Percentiles rank a stretch among this genome's conserved stretches.
Conservation (phyloP, 2,888 invertebrate species). For the Achlya flavicornis region DNA sequence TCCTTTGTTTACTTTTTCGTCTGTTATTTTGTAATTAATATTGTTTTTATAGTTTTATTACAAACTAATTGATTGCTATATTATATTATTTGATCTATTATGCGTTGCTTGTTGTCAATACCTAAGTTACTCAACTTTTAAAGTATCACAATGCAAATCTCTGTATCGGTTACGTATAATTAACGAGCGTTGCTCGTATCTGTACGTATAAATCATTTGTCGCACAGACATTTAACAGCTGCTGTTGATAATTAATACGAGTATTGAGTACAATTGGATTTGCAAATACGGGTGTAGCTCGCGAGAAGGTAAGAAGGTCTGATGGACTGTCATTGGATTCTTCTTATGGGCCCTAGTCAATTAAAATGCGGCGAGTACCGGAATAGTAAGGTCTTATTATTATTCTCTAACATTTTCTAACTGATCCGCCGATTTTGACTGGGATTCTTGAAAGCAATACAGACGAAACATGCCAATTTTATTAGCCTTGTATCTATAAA, state of each 20-base stretch:
- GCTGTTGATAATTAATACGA: conserved; percentile 61
- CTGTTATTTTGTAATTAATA: not conserved
- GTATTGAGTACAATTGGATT: conserved; percentile 65
- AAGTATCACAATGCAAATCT: conserved; percentile 45
- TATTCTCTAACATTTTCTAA: conserved; percentile 44
- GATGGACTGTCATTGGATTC: conserved; percentile 47
- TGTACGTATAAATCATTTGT: conserved; percentile 63
- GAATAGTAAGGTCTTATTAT: conserved; percentile 48
- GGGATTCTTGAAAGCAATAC: not conserved
- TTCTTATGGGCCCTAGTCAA: conserved; percentile 45
- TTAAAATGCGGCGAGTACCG: conserved; percentile 48
- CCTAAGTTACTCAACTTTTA: conserved; percentile 33
- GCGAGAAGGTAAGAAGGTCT: conserved; percentile 19
- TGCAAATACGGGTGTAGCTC: conserved; percentile 56
- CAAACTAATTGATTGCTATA: not conserved
- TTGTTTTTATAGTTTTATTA: not conserved
- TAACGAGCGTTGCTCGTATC: conserved; percentile 54
- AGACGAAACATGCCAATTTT: no score
- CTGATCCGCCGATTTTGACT: conserved; percentile 22
- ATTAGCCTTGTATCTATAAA: not conserved
- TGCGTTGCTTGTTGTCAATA: not conserved
- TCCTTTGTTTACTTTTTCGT: conserved; percentile 2
- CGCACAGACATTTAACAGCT: conserved; percentile 51
- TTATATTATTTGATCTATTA: not conserved
- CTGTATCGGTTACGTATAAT: conserved; percentile 50